A percentile compares a stretch with the other conserved stretches of the same genome.
These are phyloP conservation scores for Drosophila biarmipes DNA, from an alignment of 1,140 invertebrate species.

Conservation along the genomic window DNA sequence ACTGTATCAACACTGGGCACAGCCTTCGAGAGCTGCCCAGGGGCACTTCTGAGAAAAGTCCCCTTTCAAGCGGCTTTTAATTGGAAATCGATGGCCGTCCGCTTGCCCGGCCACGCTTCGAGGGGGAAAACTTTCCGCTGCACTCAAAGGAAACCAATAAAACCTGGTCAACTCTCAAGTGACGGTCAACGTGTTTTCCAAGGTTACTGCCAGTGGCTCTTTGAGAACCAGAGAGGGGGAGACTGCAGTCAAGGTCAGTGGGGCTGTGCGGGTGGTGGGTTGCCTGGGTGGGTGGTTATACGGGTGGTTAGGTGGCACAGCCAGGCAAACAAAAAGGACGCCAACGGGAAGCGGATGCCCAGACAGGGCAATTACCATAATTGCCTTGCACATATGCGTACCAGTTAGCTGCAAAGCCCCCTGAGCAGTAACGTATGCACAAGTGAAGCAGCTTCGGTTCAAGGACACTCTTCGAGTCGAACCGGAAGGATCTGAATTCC, in stretches of 20 bases:
- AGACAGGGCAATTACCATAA: conserved; percentile 46
- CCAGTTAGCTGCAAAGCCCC: conserved; percentile 20
- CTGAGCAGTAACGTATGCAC: conserved; percentile 36
- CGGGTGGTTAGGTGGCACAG: neutral
- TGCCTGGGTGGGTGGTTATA: neutral
- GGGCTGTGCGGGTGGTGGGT: neutral
- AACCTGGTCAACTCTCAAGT: conserved; percentile 66
- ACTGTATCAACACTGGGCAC: conserved; percentile 22
- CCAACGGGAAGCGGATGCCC: conserved; percentile 12
- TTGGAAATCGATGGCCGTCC: conserved; percentile 26
- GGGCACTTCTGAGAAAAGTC: neutral
- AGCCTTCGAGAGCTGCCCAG: conserved; percentile 11
- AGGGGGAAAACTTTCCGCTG: conserved; percentile 32
- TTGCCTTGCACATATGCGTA: conserved; percentile 28
- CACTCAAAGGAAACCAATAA: conserved; percentile 60
- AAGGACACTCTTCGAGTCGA: conserved; percentile 18
- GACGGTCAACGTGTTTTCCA: conserved; percentile 38
- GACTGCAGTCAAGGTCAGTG: conserved; percentile 37
- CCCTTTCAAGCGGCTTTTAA: conserved; percentile 20
- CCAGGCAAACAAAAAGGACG: conserved; percentile 22
- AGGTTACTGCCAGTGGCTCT: conserved; percentile 20
- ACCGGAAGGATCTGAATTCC: conserved; percentile 1
- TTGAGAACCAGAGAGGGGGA: neutral
- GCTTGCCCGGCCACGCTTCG: neutral
- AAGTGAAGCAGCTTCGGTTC: conserved; percentile 12